Base-by-base conservation (phyloP, 2,797 vertebrate species). In the Lagorchestes hirsutus region DNA sequence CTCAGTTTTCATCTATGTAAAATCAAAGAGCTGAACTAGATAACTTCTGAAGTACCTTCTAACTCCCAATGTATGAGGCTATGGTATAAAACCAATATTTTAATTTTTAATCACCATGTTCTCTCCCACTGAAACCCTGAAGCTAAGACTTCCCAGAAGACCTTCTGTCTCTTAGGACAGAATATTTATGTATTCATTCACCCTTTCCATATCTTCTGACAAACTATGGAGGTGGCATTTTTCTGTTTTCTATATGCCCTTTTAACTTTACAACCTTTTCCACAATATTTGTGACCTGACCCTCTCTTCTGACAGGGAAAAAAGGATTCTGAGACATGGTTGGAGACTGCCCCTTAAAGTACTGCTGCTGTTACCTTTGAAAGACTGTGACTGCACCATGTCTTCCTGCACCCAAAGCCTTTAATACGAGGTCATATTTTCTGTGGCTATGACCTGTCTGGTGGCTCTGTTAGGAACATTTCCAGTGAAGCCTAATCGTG, bases 391-490 rank as follows among this genome's bases (percentile, higher is more conserved):
- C 97, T 97, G 74, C 12, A 54, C 90, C 95, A n/a, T 95, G 93
- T 28, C 95, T 97, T 96, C 95, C 55, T 95, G 93, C 22, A 82
- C 50, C 55, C 74, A 93, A 67, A 95, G 93, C n/a, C 91, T 92
- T 94, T 96, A 95, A 87, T 96, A 92, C 40, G 95, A 9, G 4
- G 2, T 95, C 93, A 90, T 94, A 94, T 96, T 94, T 92, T 95
- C 91, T 91, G 62, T 50, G 14, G 40, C 92, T 95, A 94, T 96
- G 93, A 97, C 90, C 55, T 67, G 96, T 96, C 95, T 94, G 92
- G 93, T 97, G 91, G 92, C 74, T 97, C 93, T 67, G 93, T 94
- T 95, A 96, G 93, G 91, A 97, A 93, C 52, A 94, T 96, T 97
- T 96, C 28, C 94, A 95, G 58, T 95, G 90, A 96, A 91, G 24